phyloP scores from a whole-genome alignment of 2,888 invertebrate genomes.

The Agelastica alni region DNA sequence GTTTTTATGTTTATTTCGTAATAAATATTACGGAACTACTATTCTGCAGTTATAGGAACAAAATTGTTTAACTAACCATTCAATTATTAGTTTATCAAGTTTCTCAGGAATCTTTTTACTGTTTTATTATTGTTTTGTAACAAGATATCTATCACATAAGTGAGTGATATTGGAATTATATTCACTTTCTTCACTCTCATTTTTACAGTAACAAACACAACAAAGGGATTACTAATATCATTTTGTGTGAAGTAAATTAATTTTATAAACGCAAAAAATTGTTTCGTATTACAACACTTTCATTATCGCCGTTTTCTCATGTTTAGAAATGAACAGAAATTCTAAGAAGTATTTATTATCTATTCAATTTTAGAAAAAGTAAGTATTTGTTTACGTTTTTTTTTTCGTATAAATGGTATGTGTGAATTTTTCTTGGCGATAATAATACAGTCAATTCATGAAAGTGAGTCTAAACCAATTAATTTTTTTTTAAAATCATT shows the following conservation, averaged over 20 bases:
- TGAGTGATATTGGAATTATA: constrained; percentile 9
- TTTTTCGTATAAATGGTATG: not conserved
- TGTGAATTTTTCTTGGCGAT: no score
- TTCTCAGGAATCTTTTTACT: not conserved
- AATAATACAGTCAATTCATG: no score
- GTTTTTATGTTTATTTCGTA: no score
- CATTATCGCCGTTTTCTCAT: constrained; percentile 15
- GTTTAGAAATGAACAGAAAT: not conserved
- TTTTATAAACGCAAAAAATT: constrained; percentile 16
- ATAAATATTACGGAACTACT: no score
- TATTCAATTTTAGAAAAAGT: constrained; percentile 5
- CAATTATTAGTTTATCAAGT: no score
- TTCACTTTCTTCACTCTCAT: constrained; percentile 13
- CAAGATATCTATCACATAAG: not conserved
- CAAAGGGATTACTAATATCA: constrained; percentile 8
- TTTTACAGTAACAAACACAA: constrained; percentile 11
- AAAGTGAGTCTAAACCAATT: not conserved
- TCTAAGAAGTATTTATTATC: not conserved
- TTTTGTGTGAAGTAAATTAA: constrained; percentile 19
- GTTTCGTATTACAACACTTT: constrained; percentile 18
- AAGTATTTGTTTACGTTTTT: not conserved
- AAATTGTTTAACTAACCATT: no score
- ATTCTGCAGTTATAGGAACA: no score
- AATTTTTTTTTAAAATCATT: no score
- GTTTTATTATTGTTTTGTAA: constrained; percentile 9